A percentile compares a stretch with the other conserved stretches of the same genome.
phyloP scores from a whole-genome alignment of 2,113 vertebrate genomes.

The Monarcha castaneiventris region DNA sequence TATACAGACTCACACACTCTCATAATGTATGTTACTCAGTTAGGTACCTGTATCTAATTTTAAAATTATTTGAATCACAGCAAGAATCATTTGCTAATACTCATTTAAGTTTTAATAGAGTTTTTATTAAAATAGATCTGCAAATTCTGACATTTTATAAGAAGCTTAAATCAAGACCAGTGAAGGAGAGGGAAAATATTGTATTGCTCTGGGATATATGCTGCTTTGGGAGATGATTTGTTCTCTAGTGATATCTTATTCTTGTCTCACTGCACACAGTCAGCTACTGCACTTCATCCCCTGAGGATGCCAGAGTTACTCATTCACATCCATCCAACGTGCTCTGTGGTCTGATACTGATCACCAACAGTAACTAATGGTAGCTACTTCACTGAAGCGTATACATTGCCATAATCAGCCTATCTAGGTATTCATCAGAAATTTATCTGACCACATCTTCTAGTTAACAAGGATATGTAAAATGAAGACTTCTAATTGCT shows the following conservation, averaged over 20 bases:
- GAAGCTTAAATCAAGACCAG: background rate
- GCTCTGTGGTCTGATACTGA: background rate
- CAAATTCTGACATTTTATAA: constrained; percentile 17
- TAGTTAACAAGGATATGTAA: background rate
- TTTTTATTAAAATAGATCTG: constrained; percentile 33
- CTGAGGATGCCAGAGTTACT: background rate
- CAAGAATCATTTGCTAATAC: constrained; percentile 20
- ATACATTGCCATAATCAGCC: background rate
- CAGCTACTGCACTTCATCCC: background rate
- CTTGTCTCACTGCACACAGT: background rate
- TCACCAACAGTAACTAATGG: background rate
- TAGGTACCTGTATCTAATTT: background rate
- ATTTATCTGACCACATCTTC: background rate
- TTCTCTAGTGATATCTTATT: background rate
- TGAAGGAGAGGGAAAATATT: background rate
- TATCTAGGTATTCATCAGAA: background rate
- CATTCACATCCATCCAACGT: background rate
- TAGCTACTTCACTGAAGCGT: background rate
- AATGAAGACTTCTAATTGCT: background rate
- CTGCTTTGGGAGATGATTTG: background rate
- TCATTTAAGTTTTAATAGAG: constrained; percentile 13
- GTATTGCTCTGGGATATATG: background rate
- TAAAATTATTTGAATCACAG: background rate
- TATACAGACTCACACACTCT: background rate
- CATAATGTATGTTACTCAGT: background rate